Conservation (phyloP, 2,888 invertebrate genomes). For the Encarsia formosa region DNA sequence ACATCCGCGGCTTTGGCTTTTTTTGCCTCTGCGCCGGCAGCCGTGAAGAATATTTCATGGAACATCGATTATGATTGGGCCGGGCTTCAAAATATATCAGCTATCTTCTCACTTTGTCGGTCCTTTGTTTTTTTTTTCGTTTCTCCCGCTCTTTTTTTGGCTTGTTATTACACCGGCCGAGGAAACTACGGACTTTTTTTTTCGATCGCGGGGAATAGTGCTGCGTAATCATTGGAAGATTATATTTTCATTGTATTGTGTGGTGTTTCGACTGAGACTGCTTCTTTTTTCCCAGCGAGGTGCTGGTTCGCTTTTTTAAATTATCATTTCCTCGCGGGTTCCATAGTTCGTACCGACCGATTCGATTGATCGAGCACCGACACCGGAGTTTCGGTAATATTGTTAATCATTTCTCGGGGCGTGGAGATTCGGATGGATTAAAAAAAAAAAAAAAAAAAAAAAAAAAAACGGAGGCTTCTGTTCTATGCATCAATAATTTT, state of each 20-base stretch:
- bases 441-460: no score
- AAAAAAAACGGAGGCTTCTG: no score
- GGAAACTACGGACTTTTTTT: slow-evolving; percentile 22
- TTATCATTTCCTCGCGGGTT: no score
- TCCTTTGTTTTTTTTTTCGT: slow-evolving; percentile 11
- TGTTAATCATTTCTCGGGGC: not conserved
- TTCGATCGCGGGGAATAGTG: slow-evolving; percentile 7
- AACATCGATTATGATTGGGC: slow-evolving; percentile 28
- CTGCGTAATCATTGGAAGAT: slow-evolving; percentile 25
- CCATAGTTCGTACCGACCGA: not conserved
- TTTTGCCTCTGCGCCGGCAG: slow-evolving; percentile 4
- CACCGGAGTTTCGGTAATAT: not conserved
- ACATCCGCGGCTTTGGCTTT: not conserved
- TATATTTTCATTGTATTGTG: slow-evolving; percentile 24
- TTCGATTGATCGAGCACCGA: not conserved
- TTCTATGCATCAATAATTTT: no score
- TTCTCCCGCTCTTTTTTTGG: slow-evolving; percentile 19
- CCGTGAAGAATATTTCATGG: slow-evolving; percentile 29
- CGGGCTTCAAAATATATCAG: slow-evolving; percentile 11
- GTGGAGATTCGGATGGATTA: not conserved
- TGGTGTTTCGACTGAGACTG: not conserved
- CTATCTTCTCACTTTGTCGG: slow-evolving; percentile 1
- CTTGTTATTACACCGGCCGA: slow-evolving; percentile 13
- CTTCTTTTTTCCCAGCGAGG: slow-evolving; percentile 2
- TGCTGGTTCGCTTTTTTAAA: no score